Evolutionary conservation across 2,797 vertebrate species (phyloP).

Genomic region (Gymnopithys bicolor): DNA sequence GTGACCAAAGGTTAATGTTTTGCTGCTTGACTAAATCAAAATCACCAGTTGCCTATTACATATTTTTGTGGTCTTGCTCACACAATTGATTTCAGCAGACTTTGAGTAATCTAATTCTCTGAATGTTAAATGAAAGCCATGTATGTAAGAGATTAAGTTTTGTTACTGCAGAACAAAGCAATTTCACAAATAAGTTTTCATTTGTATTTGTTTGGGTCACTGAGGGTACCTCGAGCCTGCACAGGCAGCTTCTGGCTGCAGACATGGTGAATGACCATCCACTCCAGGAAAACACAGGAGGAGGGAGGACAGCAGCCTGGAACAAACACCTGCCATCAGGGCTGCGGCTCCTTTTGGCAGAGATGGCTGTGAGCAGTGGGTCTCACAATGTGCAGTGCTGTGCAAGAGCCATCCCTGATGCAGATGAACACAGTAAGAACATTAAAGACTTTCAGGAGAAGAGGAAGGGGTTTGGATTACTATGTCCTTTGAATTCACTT

Average conservation of each 20-base stretch:
- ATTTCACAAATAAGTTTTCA: conserved; percentile 30
- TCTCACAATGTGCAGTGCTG: not conserved
- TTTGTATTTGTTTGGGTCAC: not conserved
- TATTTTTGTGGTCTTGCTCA: not conserved
- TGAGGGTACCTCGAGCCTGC: not conserved
- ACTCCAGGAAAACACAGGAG: not conserved
- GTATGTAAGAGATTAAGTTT: not conserved
- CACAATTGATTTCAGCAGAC: conserved; percentile 16
- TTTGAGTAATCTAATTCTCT: not conserved
- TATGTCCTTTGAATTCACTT: not conserved
- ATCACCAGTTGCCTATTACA: conserved; percentile 22
- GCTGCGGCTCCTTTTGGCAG: not conserved
- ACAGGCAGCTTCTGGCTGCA: not conserved
- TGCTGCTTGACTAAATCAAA: conserved; percentile 32
- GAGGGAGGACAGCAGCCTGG: not conserved
- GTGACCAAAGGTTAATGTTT: conserved; percentile 58
- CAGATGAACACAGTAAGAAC: not conserved
- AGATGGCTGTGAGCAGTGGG: not conserved
- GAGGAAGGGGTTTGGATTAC: not conserved
- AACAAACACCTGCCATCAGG: not conserved
- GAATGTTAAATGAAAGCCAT: conserved; percentile 12
- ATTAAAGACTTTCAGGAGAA: not conserved
- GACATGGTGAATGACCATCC: not conserved
- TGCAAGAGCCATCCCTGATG: not conserved
- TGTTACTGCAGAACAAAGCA: conserved; percentile 29